phyloP scores from a whole-genome alignment of 2,797 vertebrate species.

The Ptychobarbus kaznakovi region DNA sequence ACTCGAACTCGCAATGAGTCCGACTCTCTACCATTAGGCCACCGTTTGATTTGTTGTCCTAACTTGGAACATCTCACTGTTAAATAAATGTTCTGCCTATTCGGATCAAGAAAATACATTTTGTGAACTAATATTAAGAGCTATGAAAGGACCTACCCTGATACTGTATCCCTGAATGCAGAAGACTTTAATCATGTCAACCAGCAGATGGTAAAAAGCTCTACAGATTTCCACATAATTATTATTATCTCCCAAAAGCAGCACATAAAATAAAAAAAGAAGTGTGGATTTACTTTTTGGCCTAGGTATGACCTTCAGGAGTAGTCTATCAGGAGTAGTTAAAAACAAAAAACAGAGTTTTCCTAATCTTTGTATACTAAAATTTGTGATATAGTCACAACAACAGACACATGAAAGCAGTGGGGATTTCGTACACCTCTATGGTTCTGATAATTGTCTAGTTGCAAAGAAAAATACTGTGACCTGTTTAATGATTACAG shows the following conservation, averaged over 20 bases:
- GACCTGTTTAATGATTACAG: constrained; percentile 32
- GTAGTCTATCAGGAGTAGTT: background rate
- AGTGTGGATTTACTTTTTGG: background rate
- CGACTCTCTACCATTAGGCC: too few species aligned
- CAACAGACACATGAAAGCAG: background rate
- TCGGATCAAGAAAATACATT: background rate
- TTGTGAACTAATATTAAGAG: background rate
- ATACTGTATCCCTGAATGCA: constrained; percentile 15
- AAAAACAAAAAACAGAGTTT: background rate
- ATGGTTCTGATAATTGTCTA: constrained; percentile 1
- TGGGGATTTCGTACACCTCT: background rate
- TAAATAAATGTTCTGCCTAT: background rate
- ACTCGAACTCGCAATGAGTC: too few species aligned
- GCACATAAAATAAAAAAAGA: background rate
- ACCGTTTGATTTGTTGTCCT: background rate
- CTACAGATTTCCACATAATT: constrained; percentile 26
- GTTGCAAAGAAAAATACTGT: constrained; percentile 23
- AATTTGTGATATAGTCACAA: background rate
- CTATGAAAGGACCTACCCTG: constrained; percentile 1
- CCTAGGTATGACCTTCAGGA: background rate
- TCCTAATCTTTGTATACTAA: background rate
- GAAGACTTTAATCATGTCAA: constrained; percentile 34
- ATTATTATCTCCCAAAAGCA: constrained; percentile 2
- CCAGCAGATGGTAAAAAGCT: constrained; percentile 24
- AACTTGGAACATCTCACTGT: background rate